A percentile compares a stretch with the other conserved stretches of the same genome.
These are phyloP conservation scores for Antechinus stuartii DNA, from an alignment of 2,113 vertebrate species.

Conservation along the genomic window DNA sequence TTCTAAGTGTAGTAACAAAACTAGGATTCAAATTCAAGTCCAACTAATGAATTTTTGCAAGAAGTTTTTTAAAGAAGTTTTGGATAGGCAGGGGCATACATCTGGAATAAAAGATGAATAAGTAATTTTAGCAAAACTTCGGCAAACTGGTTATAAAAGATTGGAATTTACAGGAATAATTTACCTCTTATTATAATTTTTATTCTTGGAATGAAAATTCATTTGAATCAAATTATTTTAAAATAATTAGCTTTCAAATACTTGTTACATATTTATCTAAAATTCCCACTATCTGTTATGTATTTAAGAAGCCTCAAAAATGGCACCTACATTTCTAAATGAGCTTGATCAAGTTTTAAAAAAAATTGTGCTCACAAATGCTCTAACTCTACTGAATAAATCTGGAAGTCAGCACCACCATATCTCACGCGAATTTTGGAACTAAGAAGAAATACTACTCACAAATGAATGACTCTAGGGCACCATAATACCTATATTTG, in stretches of 20 bases:
- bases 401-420: background rate
- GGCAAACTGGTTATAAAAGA: background rate
- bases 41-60: background rate
- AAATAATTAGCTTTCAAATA: background rate
- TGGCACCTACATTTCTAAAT: background rate
- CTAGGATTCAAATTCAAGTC: background rate
- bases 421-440: background rate
- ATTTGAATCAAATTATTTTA: background rate
- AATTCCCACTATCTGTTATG: background rate
- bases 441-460: background rate
- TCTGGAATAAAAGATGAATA: background rate
- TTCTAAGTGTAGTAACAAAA: background rate
- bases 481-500: background rate
- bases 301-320: background rate
- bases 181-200: background rate
- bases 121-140: background rate
- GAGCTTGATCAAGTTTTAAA: background rate
- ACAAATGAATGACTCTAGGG: background rate
- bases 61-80: background rate
- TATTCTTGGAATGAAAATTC: background rate
- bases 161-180: background rate
- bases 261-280: background rate
- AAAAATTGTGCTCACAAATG: background rate
- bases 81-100: background rate
- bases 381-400: background rate